Evolutionary conservation across 1,140 invertebrate species (phyloP).

Genomic region (Andrena cerasifolii): DNA sequence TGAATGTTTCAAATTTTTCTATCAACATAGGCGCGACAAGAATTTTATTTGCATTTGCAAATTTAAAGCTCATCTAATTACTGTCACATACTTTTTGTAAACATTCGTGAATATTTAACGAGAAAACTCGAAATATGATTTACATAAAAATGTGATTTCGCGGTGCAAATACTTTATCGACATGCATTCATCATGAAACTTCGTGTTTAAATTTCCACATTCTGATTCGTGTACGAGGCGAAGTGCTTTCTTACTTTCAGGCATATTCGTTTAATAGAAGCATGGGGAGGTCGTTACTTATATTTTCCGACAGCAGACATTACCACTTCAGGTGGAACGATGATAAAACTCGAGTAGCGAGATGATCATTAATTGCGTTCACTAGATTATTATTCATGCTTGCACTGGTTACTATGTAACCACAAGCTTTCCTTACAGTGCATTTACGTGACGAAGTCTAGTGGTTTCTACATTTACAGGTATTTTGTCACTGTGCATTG

Average conservation of each 20-base stretch:
- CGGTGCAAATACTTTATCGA: no score
- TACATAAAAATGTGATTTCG: no score
- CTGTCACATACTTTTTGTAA: no score
- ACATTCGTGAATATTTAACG: no score
- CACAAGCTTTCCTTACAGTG: neutral
- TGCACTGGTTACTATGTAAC: neutral
- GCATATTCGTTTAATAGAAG: neutral
- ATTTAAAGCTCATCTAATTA: no score
- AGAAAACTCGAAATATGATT: no score
- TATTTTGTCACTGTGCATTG: neutral
- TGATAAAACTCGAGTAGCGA: neutral
- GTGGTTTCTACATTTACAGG: neutral
- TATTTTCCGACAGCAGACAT: neutral
- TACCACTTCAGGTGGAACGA: constrained; percentile 4
- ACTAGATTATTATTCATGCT: neutral
- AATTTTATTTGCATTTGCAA: no score
- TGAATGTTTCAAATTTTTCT: no score
- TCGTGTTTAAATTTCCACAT: neutral
- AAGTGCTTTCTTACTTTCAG: no score
- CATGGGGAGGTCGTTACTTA: neutral
- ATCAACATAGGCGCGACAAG: no score
- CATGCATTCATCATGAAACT: no score
- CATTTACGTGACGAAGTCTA: neutral
- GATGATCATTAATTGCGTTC: constrained; percentile 1
- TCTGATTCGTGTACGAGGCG: neutral